A percentile compares a stretch with the other conserved stretches of the same genome.
These are phyloP conservation scores for Thalassoma bifasciatum DNA, from an alignment of 2,113 vertebrate genomes.

Conservation along the genomic window DNA sequence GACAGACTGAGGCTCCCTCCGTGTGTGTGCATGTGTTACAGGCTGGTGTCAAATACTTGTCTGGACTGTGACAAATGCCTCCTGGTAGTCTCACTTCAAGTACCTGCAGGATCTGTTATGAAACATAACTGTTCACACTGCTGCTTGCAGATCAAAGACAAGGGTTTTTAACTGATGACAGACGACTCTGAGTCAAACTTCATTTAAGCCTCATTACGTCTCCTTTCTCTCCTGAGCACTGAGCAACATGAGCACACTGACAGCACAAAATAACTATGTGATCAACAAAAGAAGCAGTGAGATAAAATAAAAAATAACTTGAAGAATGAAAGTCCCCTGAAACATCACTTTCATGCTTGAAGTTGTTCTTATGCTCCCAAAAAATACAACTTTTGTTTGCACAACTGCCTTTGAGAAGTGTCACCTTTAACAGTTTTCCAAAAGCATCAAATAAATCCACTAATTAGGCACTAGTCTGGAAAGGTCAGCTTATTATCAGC, in stretches of 20 bases:
- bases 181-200: slow-evolving; percentile 33
- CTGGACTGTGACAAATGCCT: slow-evolving; percentile 81
- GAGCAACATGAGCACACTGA: slow-evolving; percentile 9
- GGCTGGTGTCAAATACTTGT: slow-evolving; percentile 82
- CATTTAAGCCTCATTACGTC: slow-evolving; percentile 16
- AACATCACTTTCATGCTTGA: neutral
- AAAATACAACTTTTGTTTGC: neutral
- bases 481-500: neutral
- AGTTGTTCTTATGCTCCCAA: neutral
- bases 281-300: slow-evolving; percentile 29
- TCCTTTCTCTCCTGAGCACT: neutral
- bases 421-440: slow-evolving; percentile 7
- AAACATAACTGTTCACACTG: slow-evolving; percentile 65
- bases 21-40: slow-evolving; percentile 67
- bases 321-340: slow-evolving; percentile 8
- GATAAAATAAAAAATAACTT: neutral
- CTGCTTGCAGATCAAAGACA: slow-evolving; percentile 58
- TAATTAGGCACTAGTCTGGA: neutral
- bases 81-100: slow-evolving; percentile 62
- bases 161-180: slow-evolving; percentile 14
- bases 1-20: slow-evolving; percentile 62
- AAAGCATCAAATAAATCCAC: slow-evolving; percentile 7
- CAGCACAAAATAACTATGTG: slow-evolving; percentile 23
- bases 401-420: slow-evolving; percentile 5
- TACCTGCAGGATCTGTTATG: slow-evolving; percentile 65